A percentile compares a stretch with the other conserved stretches of the same genome.
phyloP scores from a whole-genome alignment of 2,888 invertebrate genomes.

The Lasius platythorax region DNA sequence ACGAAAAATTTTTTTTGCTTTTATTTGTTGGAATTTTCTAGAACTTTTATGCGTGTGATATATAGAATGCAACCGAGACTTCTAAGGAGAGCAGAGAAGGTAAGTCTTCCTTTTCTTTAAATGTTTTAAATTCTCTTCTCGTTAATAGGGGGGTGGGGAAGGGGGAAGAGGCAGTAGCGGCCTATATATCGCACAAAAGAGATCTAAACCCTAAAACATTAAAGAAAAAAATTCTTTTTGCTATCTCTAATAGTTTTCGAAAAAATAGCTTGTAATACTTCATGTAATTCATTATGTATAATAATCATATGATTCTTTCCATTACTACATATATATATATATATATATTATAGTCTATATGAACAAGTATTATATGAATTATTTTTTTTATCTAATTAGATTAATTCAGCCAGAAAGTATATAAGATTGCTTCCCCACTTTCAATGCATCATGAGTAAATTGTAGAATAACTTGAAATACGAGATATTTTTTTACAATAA shows the following conservation, averaged over 20 bases:
- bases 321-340: not conserved
- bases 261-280: slow-evolving; percentile 4
- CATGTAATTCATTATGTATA: slow-evolving; percentile 20
- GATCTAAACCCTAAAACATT: not conserved
- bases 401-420: not conserved
- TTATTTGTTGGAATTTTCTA: not conserved
- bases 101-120: not conserved
- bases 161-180: not conserved
- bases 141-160: not conserved
- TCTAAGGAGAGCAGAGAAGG: not conserved
- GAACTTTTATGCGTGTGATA: not conserved
- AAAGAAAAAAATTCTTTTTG: not conserved
- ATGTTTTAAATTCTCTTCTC: not conserved
- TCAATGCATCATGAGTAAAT: slow-evolving; percentile 10
- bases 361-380: slow-evolving; percentile 41
- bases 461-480: slow-evolving; percentile 32
- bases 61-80: not conserved
- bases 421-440: not conserved
- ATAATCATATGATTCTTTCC: slow-evolving; percentile 25
- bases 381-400: slow-evolving; percentile 18
- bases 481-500: slow-evolving; percentile 8
- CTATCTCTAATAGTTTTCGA: not conserved
- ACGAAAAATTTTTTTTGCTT: not conserved
- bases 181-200: not conserved
- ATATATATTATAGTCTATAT: not conserved